phyloP scores from a whole-genome alignment of 2,888 invertebrate species.

The Druceiella hillmani region DNA sequence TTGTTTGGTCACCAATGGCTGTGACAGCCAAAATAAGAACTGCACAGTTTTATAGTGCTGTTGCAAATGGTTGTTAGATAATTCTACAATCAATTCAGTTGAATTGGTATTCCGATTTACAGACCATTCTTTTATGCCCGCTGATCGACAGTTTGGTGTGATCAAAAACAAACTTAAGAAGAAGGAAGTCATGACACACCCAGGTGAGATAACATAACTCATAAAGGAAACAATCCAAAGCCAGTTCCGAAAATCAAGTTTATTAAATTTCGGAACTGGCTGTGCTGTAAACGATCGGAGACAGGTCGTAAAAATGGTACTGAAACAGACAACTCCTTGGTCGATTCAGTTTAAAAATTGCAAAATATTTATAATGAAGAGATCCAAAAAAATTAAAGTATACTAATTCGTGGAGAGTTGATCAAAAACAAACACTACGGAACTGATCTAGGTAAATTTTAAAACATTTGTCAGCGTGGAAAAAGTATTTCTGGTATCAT shows the following conservation, averaged over 20 bases:
- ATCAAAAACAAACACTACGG: no score
- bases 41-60: constrained; percentile 20
- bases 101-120: constrained; percentile 24
- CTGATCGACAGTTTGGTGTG: constrained; percentile 17
- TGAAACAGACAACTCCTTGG: constrained; percentile 19
- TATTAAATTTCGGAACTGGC: constrained; percentile 20
- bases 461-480: constrained; percentile 14
- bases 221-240: constrained; percentile 15
- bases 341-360: constrained; percentile 18
- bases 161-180: constrained; percentile 21
- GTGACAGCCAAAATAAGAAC: constrained; percentile 26
- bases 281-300: constrained; percentile 18
- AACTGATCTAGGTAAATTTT: constrained; percentile 14
- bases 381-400: constrained; percentile 18
- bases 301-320: constrained; percentile 12
- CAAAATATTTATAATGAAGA: constrained; percentile 13
- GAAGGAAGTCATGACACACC: constrained; percentile 17
- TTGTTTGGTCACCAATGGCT: constrained; percentile 24
- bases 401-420: constrained; percentile 18
- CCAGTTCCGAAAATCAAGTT: no score
- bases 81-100: constrained; percentile 15
- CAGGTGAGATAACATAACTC: constrained; percentile 17
- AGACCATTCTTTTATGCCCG: constrained; percentile 22
- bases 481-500: constrained; percentile 15
- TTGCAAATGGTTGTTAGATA: constrained; percentile 19